These are phyloP conservation scores for Nudaria mundana DNA, from an alignment of 2,888 invertebrate genomes.

Conservation along the genomic window DNA sequence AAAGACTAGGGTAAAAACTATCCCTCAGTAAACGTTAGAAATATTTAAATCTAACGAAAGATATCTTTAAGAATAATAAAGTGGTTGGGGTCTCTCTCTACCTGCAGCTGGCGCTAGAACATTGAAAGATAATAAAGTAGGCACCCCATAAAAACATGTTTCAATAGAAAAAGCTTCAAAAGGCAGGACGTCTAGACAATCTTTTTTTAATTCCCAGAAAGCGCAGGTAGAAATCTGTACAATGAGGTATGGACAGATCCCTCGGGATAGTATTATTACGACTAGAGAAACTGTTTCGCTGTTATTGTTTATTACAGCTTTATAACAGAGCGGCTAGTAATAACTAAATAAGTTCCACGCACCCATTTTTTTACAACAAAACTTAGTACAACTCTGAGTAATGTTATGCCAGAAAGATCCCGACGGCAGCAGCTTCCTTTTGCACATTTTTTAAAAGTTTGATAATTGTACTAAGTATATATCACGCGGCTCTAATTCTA, in stretches of 20 bases:
- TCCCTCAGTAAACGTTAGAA: constrained; percentile 33
- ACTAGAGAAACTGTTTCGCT: constrained; percentile 17
- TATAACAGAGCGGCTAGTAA: not conserved
- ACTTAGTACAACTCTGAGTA: too few species aligned
- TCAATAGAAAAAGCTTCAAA: constrained; percentile 67
- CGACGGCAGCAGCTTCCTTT: too few species aligned
- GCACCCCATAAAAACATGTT: constrained; percentile 65
- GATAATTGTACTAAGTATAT: too few species aligned
- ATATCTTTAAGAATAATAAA: constrained; percentile 54
- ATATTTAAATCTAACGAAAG: constrained; percentile 41
- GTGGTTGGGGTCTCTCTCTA: constrained; percentile 56
- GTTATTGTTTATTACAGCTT: constrained; percentile 26
- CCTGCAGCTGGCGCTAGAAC: constrained; percentile 72
- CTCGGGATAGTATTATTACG: constrained; percentile 30
- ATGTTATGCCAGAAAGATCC: too few species aligned
- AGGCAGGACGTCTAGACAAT: constrained; percentile 77
- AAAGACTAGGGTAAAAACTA: constrained; percentile 37
- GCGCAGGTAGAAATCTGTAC: constrained; percentile 65
- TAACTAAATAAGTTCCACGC: not conserved
- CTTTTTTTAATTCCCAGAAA: constrained; percentile 65
- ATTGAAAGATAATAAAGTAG: constrained; percentile 60
- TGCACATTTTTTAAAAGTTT: too few species aligned
- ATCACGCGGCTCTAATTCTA: too few species aligned
- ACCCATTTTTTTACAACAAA: too few species aligned
- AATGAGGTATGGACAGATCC: constrained; percentile 29